phyloP scores from a whole-genome alignment of 2,888 invertebrate species.

The Andricus curvator region DNA sequence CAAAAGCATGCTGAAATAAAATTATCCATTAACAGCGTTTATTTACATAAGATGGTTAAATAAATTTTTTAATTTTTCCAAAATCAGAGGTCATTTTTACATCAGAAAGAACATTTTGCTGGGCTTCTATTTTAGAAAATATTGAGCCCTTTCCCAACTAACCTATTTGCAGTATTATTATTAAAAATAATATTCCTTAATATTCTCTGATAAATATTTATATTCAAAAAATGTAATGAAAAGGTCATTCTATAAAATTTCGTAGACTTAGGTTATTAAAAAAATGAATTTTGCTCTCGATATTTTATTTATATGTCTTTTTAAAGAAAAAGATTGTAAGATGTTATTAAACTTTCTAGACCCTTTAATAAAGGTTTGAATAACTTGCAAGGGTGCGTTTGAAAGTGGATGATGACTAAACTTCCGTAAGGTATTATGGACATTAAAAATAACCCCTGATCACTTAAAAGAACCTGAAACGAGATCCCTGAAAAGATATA shows the following conservation, averaged over 20 bases:
- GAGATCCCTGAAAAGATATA: neutral
- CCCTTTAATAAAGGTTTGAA: neutral
- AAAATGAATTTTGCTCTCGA: neutral
- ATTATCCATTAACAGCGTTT: too few relatives aligned
- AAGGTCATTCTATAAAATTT: neutral
- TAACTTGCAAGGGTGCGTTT: neutral
- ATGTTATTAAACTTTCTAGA: neutral
- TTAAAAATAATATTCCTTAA: neutral
- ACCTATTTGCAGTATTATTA: too few relatives aligned
- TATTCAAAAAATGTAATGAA: too few relatives aligned
- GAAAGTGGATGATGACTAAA: neutral
- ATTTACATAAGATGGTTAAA: too few relatives aligned
- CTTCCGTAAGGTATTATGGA: neutral
- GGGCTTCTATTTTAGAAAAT: too few relatives aligned
- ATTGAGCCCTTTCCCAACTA: too few relatives aligned
- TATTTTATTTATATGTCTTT: neutral
- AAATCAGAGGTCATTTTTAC: too few relatives aligned
- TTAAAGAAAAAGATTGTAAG: neutral
- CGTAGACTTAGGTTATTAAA: neutral
- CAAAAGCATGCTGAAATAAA: too few relatives aligned
- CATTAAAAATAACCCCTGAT: conserved; percentile 2
- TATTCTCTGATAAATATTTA: too few relatives aligned
- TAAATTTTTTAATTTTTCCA: too few relatives aligned
- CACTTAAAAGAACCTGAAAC: neutral
- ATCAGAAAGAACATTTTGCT: too few relatives aligned